Percentiles rank a stretch among this genome's conserved stretches.
These are phyloP conservation scores for Ephydatia muelleri DNA, from an alignment of 37 sponge, comb jelly and placozoan genomes.

Conservation along the genomic window DNA sequence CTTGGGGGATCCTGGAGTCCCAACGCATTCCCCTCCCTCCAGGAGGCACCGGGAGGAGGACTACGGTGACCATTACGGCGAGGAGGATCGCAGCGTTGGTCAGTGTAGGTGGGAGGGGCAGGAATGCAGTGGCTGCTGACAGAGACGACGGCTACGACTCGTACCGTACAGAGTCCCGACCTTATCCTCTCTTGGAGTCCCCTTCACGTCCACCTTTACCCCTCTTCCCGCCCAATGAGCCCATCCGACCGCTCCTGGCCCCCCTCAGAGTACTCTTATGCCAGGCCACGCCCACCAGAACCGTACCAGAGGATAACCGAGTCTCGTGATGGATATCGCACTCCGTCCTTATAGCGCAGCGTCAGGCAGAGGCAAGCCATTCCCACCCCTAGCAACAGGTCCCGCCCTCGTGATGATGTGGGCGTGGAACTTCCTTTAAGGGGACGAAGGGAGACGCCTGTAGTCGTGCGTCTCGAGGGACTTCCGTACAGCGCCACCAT, in stretches of 20 bases:
- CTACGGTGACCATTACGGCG: no score
- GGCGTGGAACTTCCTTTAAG: no score
- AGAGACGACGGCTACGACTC: background rate
- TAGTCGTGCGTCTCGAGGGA: constrained; percentile 54
- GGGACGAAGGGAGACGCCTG: no score
- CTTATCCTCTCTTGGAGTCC: background rate
- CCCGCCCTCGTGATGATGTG: background rate
- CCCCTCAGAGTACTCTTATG: background rate
- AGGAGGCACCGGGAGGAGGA: background rate
- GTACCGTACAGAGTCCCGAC: background rate
- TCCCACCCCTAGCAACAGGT: background rate
- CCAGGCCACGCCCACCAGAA: no score
- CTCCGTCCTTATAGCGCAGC: background rate
- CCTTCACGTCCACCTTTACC: no score
- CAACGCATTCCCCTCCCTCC: no score
- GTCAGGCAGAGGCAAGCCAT: background rate
- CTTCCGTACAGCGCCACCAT: constrained; percentile 44
- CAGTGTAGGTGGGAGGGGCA: no score
- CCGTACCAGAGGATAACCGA: no score
- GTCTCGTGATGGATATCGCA: background rate
- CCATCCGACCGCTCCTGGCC: background rate
- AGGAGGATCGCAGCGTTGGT: no score
- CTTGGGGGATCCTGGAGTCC: no score
- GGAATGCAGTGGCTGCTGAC: no score
- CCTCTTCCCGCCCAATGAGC: background rate